phyloP scores from a whole-genome alignment of 2,888 invertebrate genomes.

The Drosophila buzzatii region DNA sequence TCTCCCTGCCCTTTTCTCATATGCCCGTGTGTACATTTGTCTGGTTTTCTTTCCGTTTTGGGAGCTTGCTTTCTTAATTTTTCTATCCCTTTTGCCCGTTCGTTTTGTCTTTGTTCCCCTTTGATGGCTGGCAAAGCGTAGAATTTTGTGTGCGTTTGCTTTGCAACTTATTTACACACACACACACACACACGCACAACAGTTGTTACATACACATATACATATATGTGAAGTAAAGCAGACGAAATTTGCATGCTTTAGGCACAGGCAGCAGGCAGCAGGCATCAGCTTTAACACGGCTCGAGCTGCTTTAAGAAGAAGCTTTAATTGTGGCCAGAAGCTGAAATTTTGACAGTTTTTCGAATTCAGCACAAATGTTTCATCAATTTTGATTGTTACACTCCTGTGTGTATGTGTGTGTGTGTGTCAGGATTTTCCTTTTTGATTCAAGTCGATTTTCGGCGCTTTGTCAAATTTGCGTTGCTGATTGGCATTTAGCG shows the following conservation, averaged over 20 bases:
- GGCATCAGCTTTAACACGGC: not conserved
- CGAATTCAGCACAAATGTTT: slow-evolving; percentile 5
- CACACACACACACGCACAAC: slow-evolving; percentile 6
- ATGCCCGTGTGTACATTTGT: slow-evolving; percentile 67
- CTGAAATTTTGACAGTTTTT: not conserved
- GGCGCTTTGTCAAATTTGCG: slow-evolving; percentile 44
- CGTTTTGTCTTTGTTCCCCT: slow-evolving; percentile 1
- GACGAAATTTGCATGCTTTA: slow-evolving; percentile 36
- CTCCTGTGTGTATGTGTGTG: not conserved
- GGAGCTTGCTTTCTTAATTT: slow-evolving; percentile 23
- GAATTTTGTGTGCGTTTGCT: slow-evolving; percentile 52
- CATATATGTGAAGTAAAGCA: not conserved
- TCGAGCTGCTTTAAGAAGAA: not conserved
- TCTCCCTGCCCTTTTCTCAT: slow-evolving; percentile 10
- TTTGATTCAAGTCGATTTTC: slow-evolving; percentile 15
- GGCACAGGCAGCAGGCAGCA: not conserved
- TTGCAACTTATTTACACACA: slow-evolving; percentile 56
- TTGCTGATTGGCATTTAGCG: slow-evolving; percentile 55
- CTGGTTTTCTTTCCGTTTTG: slow-evolving; percentile 55
- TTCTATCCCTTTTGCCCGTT: not conserved
- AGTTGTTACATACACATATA: too few species aligned
- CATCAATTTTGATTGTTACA: not conserved
- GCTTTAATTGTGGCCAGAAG: slow-evolving; percentile 40
- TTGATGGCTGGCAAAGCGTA: slow-evolving; percentile 19
- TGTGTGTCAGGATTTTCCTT: not conserved